Conservation (phyloP, 2,113 vertebrate genomes). For the Nesogale talazaci region DNA sequence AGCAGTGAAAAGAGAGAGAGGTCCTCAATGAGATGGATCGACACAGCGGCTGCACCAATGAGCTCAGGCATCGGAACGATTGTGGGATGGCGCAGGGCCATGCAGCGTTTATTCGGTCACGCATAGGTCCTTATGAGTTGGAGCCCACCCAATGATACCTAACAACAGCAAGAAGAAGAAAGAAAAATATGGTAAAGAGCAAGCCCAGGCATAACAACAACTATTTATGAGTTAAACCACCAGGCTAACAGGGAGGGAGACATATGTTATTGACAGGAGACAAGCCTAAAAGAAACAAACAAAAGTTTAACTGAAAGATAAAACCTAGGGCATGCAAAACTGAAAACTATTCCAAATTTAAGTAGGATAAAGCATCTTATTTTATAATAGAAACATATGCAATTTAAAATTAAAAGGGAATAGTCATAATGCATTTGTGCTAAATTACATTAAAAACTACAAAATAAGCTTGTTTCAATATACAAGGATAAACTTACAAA, state of each 20-base stretch:
- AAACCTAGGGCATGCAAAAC: not conserved
- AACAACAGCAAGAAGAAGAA: too few species aligned
- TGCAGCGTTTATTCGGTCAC: too few species aligned
- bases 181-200: not conserved
- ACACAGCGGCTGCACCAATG: too few species aligned
- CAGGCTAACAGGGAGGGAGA: not conserved
- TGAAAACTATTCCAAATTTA: not conserved
- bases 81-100: too few species aligned
- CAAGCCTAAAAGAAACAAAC: not conserved
- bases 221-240: slow-evolving; percentile 16
- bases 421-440: not conserved
- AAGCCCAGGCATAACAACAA: slow-evolving; percentile 14
- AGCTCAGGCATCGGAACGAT: too few species aligned
- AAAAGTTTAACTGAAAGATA: too few species aligned
- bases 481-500: not conserved
- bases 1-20: too few species aligned
- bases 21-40: too few species aligned
- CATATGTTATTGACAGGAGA: not conserved
- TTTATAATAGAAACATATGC: not conserved
- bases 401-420: not conserved
- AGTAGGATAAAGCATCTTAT: not conserved
- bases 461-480: not conserved
- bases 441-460: slow-evolving; percentile 31
- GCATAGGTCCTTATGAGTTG: too few species aligned
- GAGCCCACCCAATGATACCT: too few species aligned